Evolutionary conservation across 2,888 invertebrate species (phyloP).

Genomic region (Lumbricus terrestris): DNA sequence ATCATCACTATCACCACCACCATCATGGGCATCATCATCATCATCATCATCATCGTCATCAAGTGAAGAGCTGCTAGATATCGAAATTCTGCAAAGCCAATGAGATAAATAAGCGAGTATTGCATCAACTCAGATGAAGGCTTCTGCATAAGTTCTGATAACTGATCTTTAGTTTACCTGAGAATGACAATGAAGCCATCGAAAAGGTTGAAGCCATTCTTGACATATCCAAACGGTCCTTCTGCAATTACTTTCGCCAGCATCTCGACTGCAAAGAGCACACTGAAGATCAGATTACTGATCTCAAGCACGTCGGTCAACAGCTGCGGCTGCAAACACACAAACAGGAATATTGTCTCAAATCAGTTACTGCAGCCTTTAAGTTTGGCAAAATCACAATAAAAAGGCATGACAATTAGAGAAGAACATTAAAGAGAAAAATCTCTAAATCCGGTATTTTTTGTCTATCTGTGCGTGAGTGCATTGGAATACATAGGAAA

Average conservation of each 20-base stretch:
- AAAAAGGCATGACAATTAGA: neutral
- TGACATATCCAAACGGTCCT: conserved; percentile 92
- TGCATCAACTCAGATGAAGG: neutral
- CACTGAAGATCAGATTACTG: conserved; percentile 95
- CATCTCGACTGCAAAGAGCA: conserved; percentile 97
- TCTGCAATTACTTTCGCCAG: conserved; percentile 89
- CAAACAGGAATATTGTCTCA: neutral
- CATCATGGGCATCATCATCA: no score
- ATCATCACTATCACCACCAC: no score
- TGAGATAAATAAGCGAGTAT: no score
- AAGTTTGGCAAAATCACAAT: neutral
- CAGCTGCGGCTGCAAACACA: conserved; percentile 73
- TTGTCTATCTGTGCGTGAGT: neutral
- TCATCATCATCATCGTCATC: no score
- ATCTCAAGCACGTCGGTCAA: conserved; percentile 91
- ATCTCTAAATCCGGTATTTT: neutral
- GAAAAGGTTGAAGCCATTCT: conserved; percentile 98
- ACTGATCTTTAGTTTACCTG: conserved; percentile 67
- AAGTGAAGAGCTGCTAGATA: no score
- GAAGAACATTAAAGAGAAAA: neutral
- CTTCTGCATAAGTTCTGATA: neutral
- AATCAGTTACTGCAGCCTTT: neutral
- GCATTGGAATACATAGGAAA: neutral
- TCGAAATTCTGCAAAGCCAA: no score
- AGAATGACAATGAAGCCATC: conserved; percentile 96